phyloP scores from a whole-genome alignment of 2,888 invertebrate species.

The Andrena bicolor region DNA sequence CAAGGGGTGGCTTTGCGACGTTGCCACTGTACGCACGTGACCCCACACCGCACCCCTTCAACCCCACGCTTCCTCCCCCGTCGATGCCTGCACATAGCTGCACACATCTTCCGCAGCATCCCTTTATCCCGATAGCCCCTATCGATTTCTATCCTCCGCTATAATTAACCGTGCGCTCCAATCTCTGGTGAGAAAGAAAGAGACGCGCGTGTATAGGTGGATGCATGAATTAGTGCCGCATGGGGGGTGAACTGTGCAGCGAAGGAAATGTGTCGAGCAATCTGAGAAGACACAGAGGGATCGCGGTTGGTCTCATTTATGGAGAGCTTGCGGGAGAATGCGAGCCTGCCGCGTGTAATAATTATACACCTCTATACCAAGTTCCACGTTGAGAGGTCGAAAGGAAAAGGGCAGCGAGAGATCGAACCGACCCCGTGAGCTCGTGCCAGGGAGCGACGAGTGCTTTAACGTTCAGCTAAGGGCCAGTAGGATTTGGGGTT shows the following conservation, averaged over 20 bases:
- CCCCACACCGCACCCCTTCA: constrained; percentile 51
- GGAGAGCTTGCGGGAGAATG: constrained; percentile 10
- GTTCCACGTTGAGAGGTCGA: no score
- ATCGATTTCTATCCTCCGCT: constrained; percentile 48
- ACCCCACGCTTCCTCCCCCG: constrained; percentile 38
- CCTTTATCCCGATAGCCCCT: constrained; percentile 16
- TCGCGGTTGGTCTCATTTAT: constrained; percentile 22
- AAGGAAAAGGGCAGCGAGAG: no score
- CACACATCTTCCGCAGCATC: constrained; percentile 33
- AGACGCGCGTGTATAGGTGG: constrained; percentile 6
- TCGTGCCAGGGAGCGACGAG: background rate
- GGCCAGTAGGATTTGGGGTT: constrained; percentile 55
- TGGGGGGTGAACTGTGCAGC: constrained; percentile 48
- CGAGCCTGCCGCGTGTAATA: constrained; percentile 5
- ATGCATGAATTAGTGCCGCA: constrained; percentile 47
- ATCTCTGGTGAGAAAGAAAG: constrained; percentile 30
- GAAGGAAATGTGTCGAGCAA: constrained; percentile 19
- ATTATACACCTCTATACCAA: no score
- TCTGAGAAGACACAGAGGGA: constrained; percentile 23
- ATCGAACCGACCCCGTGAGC: constrained; percentile 2
- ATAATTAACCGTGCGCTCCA: constrained; percentile 56
- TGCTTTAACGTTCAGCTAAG: constrained; percentile 24
- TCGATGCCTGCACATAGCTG: constrained; percentile 37
- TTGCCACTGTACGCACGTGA: constrained; percentile 69
- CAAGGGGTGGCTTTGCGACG: constrained; percentile 63